Percentiles rank a stretch among this genome's conserved stretches.
Evolutionary conservation across 2,113 vertebrate species (phyloP).

Genomic region (Takifugu bimaculatus): DNA sequence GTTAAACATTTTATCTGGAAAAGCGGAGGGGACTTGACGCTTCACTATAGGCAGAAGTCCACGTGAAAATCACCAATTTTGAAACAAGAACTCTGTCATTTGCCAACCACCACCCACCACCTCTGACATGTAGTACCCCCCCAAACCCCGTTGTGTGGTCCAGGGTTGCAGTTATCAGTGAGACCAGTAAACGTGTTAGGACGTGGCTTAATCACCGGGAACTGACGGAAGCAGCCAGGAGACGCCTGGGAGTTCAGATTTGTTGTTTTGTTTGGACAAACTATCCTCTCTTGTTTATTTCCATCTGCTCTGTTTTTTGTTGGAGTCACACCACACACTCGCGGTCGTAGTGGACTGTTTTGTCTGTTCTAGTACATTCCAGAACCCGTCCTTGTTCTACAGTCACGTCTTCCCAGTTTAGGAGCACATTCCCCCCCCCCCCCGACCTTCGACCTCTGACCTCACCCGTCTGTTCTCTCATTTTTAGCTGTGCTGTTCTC

Average conservation of each 20-base stretch:
- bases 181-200: constrained; percentile 47
- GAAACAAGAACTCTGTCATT: constrained; percentile 70
- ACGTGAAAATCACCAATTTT: constrained; percentile 68
- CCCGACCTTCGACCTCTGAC: too few species aligned
- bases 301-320: constrained; percentile 31
- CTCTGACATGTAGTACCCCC: constrained; percentile 64
- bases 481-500: constrained; percentile 60
- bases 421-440: constrained; percentile 29
- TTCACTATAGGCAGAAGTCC: constrained; percentile 96
- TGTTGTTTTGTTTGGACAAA: constrained; percentile 64
- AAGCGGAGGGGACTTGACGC: constrained; percentile 94
- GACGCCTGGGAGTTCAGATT: constrained; percentile 33
- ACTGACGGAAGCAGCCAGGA: constrained; percentile 43
- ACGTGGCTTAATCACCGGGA: constrained; percentile 40
- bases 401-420: constrained; percentile 44
- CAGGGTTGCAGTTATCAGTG: constrained; percentile 47
- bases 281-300: constrained; percentile 39
- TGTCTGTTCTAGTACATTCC: constrained; percentile 82
- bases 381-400: constrained; percentile 60
- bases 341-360: constrained; percentile 62
- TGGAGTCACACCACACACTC: constrained; percentile 33
- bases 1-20: constrained; percentile 97
- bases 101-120: constrained; percentile 68
- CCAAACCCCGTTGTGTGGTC: constrained; percentile 57
- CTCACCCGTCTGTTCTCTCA: neutral